A percentile compares a stretch with the other conserved stretches of the same genome.
phyloP scores from a whole-genome alignment of 2,888 invertebrate species.

The Pyralis farinalis region DNA sequence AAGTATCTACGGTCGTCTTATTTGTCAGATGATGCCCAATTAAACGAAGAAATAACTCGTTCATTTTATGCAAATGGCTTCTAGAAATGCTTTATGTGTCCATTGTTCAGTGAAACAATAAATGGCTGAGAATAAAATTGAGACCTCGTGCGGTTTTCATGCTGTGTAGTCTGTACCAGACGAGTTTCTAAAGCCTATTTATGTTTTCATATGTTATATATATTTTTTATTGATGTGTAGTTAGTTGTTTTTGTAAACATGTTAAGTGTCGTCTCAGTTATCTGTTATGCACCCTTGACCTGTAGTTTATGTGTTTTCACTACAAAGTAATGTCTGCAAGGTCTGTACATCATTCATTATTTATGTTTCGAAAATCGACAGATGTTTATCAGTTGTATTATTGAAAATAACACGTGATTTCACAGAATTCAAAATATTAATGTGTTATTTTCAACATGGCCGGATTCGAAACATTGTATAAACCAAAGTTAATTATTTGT shows the following conservation, averaged over 20 bases:
- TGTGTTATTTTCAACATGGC: too few relatives aligned
- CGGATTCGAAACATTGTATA: too few relatives aligned
- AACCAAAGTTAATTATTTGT: too few relatives aligned
- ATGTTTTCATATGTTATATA: slow-evolving; percentile 35
- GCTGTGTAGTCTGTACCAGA: not conserved
- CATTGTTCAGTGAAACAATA: slow-evolving; percentile 67
- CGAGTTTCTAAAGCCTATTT: slow-evolving; percentile 23
- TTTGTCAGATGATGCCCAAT: slow-evolving; percentile 32
- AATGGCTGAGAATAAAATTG: slow-evolving; percentile 33
- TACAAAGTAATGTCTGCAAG: too few relatives aligned
- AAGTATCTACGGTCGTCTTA: slow-evolving; percentile 25
- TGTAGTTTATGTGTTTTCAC: too few relatives aligned
- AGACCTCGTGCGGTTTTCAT: not conserved
- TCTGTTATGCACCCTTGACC: not conserved
- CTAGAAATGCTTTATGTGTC: slow-evolving; percentile 69
- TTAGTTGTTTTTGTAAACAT: slow-evolving; percentile 2
- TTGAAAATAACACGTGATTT: too few relatives aligned
- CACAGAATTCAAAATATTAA: too few relatives aligned
- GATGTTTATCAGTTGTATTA: too few relatives aligned
- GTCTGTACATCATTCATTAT: too few relatives aligned
- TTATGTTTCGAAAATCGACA: too few relatives aligned
- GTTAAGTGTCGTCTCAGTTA: not conserved
- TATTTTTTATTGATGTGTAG: not conserved
- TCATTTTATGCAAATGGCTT: slow-evolving; percentile 65
- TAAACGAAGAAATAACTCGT: slow-evolving; percentile 36